Evolutionary conservation across 2,888 invertebrate genomes (phyloP).

Genomic region (Lottia scabra): DNA sequence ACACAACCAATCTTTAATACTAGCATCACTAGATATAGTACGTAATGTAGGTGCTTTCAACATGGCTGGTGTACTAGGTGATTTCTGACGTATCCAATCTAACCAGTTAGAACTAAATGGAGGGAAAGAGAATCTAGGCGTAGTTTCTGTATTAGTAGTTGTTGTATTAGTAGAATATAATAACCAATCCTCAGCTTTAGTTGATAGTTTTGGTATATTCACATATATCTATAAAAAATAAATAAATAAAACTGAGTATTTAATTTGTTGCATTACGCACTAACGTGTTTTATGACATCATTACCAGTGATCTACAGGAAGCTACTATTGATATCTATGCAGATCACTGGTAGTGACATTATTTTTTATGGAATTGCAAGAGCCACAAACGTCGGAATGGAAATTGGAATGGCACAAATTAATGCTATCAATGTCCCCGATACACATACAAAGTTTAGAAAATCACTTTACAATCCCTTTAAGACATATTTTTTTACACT

Average conservation of each 20-base stretch:
- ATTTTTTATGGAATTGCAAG: too few relatives aligned
- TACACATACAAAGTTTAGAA: too few relatives aligned
- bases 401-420: too few relatives aligned
- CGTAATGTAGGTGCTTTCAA: constrained; percentile 8
- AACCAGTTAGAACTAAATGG: constrained; percentile 32
- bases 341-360: too few relatives aligned
- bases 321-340: too few relatives aligned
- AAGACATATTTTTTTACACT: too few relatives aligned
- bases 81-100: constrained; percentile 31
- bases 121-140: constrained; percentile 37
- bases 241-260: not conserved
- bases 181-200: constrained; percentile 56
- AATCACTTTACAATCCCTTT: too few relatives aligned
- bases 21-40: constrained; percentile 41
- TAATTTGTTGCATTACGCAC: too few relatives aligned
- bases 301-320: too few relatives aligned
- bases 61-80: not conserved
- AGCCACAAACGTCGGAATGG: too few relatives aligned
- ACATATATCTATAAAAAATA: constrained; percentile 50
- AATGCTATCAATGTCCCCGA: too few relatives aligned
- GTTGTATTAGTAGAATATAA: constrained; percentile 33
- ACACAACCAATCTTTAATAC: constrained; percentile 62
- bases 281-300: too few relatives aligned
- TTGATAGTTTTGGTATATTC: constrained; percentile 54
- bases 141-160: constrained; percentile 25